Evolutionary conservation across 2,888 invertebrate genomes (phyloP).

Genomic region (Hyposoter dolosus): DNA sequence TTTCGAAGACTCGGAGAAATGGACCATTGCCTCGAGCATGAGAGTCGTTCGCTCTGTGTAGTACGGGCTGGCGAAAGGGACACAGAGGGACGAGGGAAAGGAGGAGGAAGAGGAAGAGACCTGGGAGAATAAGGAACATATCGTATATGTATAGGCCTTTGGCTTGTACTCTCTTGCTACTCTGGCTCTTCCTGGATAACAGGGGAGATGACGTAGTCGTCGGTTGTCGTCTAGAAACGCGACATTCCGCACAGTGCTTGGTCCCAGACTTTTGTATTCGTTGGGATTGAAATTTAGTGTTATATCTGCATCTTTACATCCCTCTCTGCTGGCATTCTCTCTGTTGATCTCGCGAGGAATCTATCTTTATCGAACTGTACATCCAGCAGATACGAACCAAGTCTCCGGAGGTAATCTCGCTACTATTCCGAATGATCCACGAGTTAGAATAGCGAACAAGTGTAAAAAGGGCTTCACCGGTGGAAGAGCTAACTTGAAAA

Average conservation of each 20-base stretch:
- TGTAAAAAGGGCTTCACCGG: conserved; percentile 43
- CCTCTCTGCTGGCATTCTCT: conserved; percentile 32
- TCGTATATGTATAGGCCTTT: conserved; percentile 33
- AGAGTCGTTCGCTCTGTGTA: conserved; percentile 52
- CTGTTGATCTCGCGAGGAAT: conserved; percentile 58
- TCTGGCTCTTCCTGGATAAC: conserved; percentile 57
- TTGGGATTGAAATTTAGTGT: conserved; percentile 83
- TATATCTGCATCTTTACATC: conserved; percentile 70
- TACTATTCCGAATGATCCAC: conserved; percentile 38
- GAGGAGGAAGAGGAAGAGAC: conserved; percentile 12
- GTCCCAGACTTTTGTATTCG: conserved; percentile 69
- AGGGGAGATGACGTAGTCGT: conserved; percentile 60
- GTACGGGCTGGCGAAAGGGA: conserved; percentile 14
- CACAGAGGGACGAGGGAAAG: background rate
- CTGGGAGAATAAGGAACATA: conserved; percentile 20
- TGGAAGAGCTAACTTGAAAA: conserved; percentile 51
- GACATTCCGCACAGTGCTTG: conserved; percentile 47
- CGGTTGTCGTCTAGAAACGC: conserved; percentile 61
- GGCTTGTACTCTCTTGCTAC: conserved; percentile 44
- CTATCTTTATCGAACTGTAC: conserved; percentile 1
- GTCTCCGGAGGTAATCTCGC: conserved; percentile 64
- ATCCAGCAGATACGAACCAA: conserved; percentile 29
- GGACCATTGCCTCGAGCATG: conserved; percentile 62
- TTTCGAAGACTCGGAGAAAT: conserved; percentile 64
- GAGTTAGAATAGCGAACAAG: conserved; percentile 22